Conservation (phyloP, 2,113 vertebrate genomes). For the Urocolius indicus region DNA sequence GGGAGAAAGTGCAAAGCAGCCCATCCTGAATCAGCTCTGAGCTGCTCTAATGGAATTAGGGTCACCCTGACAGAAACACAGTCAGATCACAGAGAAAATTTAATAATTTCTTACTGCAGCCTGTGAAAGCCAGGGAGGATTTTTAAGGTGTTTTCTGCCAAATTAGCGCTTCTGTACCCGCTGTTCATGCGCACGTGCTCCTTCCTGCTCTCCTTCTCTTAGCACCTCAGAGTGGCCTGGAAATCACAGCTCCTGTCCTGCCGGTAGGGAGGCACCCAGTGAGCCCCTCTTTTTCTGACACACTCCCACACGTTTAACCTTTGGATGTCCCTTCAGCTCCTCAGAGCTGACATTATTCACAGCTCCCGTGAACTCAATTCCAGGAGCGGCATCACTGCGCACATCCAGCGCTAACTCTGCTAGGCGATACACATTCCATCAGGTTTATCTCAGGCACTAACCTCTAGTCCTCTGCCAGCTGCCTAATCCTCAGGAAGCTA, state of each 20-base stretch:
- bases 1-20: constrained; percentile 64
- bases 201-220: neutral
- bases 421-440: neutral
- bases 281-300: neutral
- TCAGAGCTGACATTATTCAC: neutral
- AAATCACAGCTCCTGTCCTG: neutral
- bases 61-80: constrained; percentile 74
- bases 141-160: constrained; percentile 32
- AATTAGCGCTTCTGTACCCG: constrained; percentile 26
- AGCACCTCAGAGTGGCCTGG: neutral
- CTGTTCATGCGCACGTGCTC: rapidly evolving
- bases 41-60: constrained; percentile 74
- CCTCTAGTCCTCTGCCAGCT: constrained; percentile 2
- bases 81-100: constrained; percentile 65
- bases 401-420: rapidly evolving
- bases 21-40: constrained; percentile 64
- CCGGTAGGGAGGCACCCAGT: neutral
- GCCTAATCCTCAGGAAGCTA: neutral
- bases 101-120: constrained; percentile 59
- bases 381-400: neutral
- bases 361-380: neutral
- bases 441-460: neutral
- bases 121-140: constrained; percentile 35
- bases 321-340: neutral
- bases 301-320: neutral